Percentiles rank a stretch among this genome's conserved stretches.
Conservation (phyloP, 2,888 invertebrate species). For the Acrobeloides nanus region DNA sequence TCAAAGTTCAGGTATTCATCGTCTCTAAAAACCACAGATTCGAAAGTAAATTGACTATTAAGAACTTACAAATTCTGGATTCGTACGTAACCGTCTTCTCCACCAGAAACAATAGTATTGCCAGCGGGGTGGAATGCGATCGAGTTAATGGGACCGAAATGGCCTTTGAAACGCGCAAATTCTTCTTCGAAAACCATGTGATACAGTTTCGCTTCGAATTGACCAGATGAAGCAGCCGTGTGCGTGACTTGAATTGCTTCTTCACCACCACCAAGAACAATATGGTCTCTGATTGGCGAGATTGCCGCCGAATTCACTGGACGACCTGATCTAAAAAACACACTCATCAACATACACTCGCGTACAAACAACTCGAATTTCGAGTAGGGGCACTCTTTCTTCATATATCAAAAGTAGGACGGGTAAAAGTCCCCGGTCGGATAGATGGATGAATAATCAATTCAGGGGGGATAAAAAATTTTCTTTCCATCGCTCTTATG, state of each 20-base stretch:
- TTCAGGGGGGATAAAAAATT: too few species aligned
- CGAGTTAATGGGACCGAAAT: slow-evolving; percentile 98
- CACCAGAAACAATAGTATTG: slow-evolving; percentile 84
- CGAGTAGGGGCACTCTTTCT: too few species aligned
- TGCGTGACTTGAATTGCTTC: slow-evolving; percentile 94
- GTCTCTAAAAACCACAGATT: too few species aligned
- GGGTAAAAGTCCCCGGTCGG: too few species aligned
- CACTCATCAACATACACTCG: not conserved
- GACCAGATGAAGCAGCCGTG: slow-evolving; percentile 83
- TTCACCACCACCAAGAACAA: slow-evolving; percentile 91
- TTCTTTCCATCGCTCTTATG: too few species aligned
- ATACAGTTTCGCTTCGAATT: slow-evolving; percentile 90
- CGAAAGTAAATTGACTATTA: too few species aligned
- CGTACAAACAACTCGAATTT: slow-evolving; percentile 1
- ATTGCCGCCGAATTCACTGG: slow-evolving; percentile 96
- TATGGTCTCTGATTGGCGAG: slow-evolving; percentile 89
- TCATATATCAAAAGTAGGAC: too few species aligned
- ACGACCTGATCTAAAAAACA: slow-evolving; percentile 65
- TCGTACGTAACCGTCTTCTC: slow-evolving; percentile 95
- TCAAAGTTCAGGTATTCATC: slow-evolving; percentile 84
- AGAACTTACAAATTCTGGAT: slow-evolving; percentile 90
- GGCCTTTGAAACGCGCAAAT: slow-evolving; percentile 84
- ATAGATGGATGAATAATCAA: too few species aligned
- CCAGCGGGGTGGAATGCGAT: slow-evolving; percentile 96
- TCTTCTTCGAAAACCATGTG: slow-evolving; percentile 93